phyloP scores from a whole-genome alignment of 92 coral and sea anemone genomes.

The Heliopora coerulea region DNA sequence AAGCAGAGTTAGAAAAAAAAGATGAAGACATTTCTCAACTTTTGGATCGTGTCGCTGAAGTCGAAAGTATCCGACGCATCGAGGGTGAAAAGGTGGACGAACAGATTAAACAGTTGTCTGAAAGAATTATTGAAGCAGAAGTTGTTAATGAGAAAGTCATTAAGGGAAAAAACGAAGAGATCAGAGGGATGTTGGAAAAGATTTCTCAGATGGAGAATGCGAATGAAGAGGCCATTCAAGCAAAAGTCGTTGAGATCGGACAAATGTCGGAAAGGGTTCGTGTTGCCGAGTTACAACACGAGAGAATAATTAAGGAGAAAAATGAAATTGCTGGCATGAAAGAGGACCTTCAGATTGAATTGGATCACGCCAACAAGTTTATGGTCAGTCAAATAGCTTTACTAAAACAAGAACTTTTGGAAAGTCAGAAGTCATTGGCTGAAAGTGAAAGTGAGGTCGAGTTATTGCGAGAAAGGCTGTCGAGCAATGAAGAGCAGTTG shows the following conservation, averaged over 20 bases:
- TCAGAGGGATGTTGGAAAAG: conserved; percentile 8
- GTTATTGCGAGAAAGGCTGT: background rate
- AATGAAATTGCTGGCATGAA: conserved; percentile 55
- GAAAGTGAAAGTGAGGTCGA: background rate
- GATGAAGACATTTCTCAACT: conserved; percentile 38
- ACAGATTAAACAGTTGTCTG: conserved; percentile 19
- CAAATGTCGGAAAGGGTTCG: conserved; percentile 46
- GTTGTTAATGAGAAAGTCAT: background rate
- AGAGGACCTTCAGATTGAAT: conserved; percentile 51
- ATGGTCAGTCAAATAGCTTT: conserved; percentile 53
- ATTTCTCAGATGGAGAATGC: background rate
- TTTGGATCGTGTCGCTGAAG: conserved; percentile 30
- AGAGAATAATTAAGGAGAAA: conserved; percentile 46
- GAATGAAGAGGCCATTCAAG: conserved; percentile 26
- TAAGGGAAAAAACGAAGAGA: background rate
- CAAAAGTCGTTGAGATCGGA: conserved; percentile 17
- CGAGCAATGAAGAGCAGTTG: background rate
- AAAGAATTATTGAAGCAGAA: conserved; percentile 23
- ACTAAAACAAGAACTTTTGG: conserved; percentile 36
- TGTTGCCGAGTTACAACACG: conserved; percentile 41
- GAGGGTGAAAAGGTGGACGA: conserved; percentile 33
- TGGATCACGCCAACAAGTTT: conserved; percentile 55
- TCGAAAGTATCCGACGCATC: conserved; percentile 25
- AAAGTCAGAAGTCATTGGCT: background rate
- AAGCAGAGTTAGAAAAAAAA: conserved; percentile 18